These are phyloP conservation scores for Chymomyza costata DNA, from an alignment of 1,140 invertebrate genomes.

Conservation along the genomic window DNA sequence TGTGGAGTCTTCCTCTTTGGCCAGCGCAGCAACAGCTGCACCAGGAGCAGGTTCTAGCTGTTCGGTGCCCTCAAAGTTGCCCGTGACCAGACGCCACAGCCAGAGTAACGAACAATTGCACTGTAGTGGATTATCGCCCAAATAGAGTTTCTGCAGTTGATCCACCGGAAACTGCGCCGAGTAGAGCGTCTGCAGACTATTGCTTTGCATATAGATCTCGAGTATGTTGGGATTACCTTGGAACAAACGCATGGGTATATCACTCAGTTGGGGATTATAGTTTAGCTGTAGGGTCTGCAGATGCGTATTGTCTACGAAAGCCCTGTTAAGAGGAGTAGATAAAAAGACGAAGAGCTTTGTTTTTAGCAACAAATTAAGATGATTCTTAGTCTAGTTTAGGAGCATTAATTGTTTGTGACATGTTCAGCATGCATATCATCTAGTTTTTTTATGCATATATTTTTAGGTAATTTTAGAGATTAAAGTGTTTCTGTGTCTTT, in stretches of 20 bases:
- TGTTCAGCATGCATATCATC: slow-evolving; percentile 3
- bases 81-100: slow-evolving; percentile 83
- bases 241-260: slow-evolving; percentile 83
- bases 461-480: too few species aligned
- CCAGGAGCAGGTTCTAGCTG: slow-evolving; percentile 45
- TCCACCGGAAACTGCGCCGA: slow-evolving; percentile 88
- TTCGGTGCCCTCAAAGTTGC: slow-evolving; percentile 59
- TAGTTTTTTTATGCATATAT: too few species aligned
- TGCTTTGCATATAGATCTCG: slow-evolving; percentile 83
- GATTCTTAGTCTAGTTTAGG: too few species aligned
- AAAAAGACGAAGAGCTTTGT: not conserved
- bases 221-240: slow-evolving; percentile 85
- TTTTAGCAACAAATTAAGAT: too few species aligned
- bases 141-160: slow-evolving; percentile 80
- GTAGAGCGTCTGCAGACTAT: slow-evolving; percentile 83
- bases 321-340: slow-evolving; percentile 73
- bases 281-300: slow-evolving; percentile 86
- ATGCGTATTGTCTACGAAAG: slow-evolving; percentile 89
- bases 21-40: slow-evolving; percentile 59
- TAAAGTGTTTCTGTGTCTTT: too few species aligned
- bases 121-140: slow-evolving; percentile 88
- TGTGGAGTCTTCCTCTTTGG: slow-evolving; percentile 46
- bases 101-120: slow-evolving; percentile 92
- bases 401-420: slow-evolving; percentile 1
- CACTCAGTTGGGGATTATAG: slow-evolving; percentile 82